Percentiles rank a stretch among this genome's conserved stretches.
Conservation (phyloP, 2,113 vertebrate species). For the Syrmaticus mikado region DNA sequence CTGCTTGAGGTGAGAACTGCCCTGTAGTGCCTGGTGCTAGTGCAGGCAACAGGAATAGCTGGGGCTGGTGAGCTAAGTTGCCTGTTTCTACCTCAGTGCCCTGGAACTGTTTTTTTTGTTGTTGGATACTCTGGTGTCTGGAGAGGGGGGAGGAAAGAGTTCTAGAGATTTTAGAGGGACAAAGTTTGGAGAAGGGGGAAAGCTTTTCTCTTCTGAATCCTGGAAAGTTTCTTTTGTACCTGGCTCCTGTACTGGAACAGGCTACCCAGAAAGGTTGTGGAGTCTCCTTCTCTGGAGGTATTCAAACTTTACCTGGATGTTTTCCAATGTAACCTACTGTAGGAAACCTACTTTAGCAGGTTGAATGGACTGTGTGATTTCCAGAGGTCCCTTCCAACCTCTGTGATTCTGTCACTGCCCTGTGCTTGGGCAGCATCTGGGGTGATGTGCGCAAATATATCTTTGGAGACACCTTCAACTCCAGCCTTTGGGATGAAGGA, state of each 20-base stretch:
- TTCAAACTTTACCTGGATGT: neutral
- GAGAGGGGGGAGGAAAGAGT: neutral
- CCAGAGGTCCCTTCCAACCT: neutral
- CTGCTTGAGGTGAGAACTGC: fast-evolving
- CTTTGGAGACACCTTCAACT: neutral
- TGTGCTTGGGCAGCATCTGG: neutral
- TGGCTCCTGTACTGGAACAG: neutral
- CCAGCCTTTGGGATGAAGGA: neutral
- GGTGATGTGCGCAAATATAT: neutral
- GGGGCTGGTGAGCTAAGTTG: neutral
- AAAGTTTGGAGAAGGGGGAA: neutral
- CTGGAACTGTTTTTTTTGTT: neutral
- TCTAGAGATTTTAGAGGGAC: neutral
- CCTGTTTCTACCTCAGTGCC: neutral
- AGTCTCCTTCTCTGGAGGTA: neutral
- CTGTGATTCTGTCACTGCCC: neutral
- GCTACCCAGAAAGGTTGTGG: neutral
- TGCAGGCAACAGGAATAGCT: neutral
- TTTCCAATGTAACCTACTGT: neutral
- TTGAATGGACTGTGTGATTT: neutral
- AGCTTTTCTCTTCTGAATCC: neutral
- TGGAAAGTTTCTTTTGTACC: neutral
- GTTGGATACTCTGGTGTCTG: neutral
- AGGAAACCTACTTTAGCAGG: neutral
- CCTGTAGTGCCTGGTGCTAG: neutral